These are phyloP conservation scores for Callospermophilus lateralis DNA, from an alignment of 2,113 vertebrate genomes.

Conservation along the genomic window DNA sequence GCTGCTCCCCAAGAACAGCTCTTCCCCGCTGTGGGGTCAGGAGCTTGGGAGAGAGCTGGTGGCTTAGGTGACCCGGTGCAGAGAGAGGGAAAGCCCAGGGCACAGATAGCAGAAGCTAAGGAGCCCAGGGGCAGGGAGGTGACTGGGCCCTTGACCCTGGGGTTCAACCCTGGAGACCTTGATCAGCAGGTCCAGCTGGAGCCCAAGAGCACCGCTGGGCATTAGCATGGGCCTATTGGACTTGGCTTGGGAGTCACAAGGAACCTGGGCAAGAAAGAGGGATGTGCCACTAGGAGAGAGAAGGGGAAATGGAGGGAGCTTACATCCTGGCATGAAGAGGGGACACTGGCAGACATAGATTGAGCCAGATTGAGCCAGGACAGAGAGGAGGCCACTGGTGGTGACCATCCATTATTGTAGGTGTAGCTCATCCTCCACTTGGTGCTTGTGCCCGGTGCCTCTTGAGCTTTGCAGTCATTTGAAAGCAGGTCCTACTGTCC, in stretches of 20 bases:
- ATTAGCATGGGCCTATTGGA: neutral
- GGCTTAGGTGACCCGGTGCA: neutral
- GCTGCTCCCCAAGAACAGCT: neutral
- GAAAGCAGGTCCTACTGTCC: neutral
- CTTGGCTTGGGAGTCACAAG: neutral
- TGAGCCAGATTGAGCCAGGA: neutral
- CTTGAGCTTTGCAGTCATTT: conserved; percentile 11
- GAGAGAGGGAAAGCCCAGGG: neutral
- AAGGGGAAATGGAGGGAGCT: too few relatives aligned
- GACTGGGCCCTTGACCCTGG: neutral
- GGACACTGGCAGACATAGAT: accelerated
- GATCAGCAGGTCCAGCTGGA: neutral
- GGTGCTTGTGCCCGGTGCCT: too few relatives aligned
- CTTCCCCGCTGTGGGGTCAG: neutral
- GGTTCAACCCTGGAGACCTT: neutral
- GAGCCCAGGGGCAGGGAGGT: neutral
- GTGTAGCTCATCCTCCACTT: accelerated
- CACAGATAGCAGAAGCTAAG: neutral
- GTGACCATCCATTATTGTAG: too few relatives aligned
- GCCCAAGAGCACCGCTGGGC: neutral
- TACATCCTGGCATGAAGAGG: neutral
- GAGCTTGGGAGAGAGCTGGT: neutral
- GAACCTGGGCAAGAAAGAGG: neutral
- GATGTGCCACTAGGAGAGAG: too few relatives aligned
- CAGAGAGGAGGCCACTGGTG: too few relatives aligned